Evolutionary conservation across 2,113 vertebrate species (phyloP), one percentile per base, ranked within the genome.

Genomic region (Channa maculata): DNA sequence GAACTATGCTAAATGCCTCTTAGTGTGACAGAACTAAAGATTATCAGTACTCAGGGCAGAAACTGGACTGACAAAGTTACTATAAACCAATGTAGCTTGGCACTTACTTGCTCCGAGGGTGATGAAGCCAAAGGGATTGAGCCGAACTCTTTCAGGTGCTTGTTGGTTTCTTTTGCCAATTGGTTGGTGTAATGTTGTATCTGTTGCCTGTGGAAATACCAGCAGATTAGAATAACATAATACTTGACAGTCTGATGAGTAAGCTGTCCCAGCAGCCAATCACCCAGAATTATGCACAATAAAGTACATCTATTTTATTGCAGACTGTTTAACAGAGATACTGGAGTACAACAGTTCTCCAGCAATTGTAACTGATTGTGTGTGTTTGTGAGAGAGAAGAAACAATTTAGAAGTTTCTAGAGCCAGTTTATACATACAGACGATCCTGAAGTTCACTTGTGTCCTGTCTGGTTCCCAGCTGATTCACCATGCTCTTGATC

Each of bases 121-220:
- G 95, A 96, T 2, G 89, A 86, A 2, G 96, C 94, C 9, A 95
- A 87, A 2, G 96, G 94, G 15, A 96, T 79, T 3, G 95, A 96
- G 4, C 96, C 96, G 74, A 99, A 3, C 57, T 97, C 97, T 77
- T 99, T 98, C 1, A 99, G 92, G 72, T 96, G 95, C 64, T 96
- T 96, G 85, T 98, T 98, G 74, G 97, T 99, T 86, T 98, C 97
- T 92, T 98, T 99, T 70, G 97, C 97, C 3, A 98, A 93, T 45
- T 95, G 82, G 89, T 99, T 98, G 75, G 97, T 97, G 51, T 95
- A 95, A 82, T 99, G 96, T 52, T 99, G 97, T 51, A 97, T 92
- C 89, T 98, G 96, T 75, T 98, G 96, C 80, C 97, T 98, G 82
- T 52, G 60, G 68, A 79, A 88, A 89, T 2, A 88, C 4, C 48